phyloP scores from a whole-genome alignment of 2,797 vertebrate genomes.

The Miichthys miiuy region DNA sequence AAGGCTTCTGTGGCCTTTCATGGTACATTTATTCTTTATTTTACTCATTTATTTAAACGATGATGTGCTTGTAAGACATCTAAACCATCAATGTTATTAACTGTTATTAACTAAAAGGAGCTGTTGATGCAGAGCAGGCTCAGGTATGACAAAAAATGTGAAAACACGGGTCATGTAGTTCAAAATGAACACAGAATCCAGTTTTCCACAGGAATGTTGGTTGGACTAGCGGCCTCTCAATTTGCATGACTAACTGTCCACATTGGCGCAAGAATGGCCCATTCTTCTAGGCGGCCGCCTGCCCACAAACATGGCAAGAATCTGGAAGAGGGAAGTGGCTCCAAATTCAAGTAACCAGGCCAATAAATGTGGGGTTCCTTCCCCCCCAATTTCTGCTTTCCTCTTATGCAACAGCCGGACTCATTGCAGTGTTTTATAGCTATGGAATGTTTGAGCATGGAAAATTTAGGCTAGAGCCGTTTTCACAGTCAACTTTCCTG shows the following conservation, averaged over 20 bases:
- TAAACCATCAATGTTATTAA: neutral
- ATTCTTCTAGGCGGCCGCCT: constrained; percentile 49
- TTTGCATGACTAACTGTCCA: constrained; percentile 52
- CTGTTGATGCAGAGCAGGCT: constrained; percentile 9
- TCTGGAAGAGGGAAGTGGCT: constrained; percentile 61
- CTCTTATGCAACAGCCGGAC: constrained; percentile 46
- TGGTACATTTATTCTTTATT: neutral
- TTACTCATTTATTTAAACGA: neutral
- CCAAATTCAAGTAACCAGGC: constrained; percentile 16
- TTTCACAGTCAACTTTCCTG: constrained; percentile 2
- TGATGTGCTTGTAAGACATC: neutral
- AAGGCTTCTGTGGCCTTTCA: constrained; percentile 3
- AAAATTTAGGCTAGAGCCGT: constrained; percentile 2
- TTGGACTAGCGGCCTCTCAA: constrained; percentile 41
- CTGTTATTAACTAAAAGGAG: neutral
- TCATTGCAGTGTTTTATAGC: constrained; percentile 3
- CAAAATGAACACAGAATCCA: constrained; percentile 40
- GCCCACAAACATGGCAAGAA: constrained; percentile 77
- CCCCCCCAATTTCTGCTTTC: constrained; percentile 1
- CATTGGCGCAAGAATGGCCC: constrained; percentile 43
- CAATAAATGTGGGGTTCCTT: constrained; percentile 42
- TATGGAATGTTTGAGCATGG: constrained; percentile 13
- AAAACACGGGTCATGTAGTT: constrained; percentile 45
- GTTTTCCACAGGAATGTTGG: constrained; percentile 69
- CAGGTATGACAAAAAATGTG: neutral